Conservation (phyloP, 2,888 invertebrate species). For the Tachina lurida region DNA sequence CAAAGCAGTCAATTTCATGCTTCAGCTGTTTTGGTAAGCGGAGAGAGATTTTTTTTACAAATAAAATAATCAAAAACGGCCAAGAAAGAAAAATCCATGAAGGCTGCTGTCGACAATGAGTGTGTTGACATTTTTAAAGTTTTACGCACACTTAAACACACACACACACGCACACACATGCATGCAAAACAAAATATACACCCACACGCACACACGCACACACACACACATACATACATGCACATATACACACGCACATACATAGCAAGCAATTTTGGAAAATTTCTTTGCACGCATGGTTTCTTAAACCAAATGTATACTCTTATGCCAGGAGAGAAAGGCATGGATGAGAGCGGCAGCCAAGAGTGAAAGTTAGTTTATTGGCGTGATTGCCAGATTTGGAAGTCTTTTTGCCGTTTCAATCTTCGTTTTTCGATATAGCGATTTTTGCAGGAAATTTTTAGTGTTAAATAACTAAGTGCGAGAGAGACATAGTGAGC, state of each 20-base stretch:
- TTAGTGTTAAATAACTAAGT: neutral
- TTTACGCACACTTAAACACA: neutral
- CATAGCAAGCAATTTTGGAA: conserved; percentile 14
- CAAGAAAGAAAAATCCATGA: neutral
- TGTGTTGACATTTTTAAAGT: neutral
- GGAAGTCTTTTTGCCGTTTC: no score
- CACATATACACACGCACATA: neutral
- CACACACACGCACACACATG: neutral
- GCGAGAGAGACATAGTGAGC: neutral
- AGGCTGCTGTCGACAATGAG: neutral
- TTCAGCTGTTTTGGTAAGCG: neutral
- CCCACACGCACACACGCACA: neutral
- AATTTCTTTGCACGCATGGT: conserved; percentile 51
- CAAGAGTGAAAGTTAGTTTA: no score
- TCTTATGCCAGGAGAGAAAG: neutral
- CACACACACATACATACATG: neutral
- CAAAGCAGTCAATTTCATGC: conserved; percentile 12
- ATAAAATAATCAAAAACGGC: neutral
- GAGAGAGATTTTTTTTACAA: neutral
- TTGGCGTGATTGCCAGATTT: no score
- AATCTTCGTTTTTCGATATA: no score
- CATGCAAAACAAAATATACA: neutral
- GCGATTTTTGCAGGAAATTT: no score
- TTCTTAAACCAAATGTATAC: neutral
- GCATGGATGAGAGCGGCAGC: no score